These are phyloP conservation scores for Xylota segnis DNA, from an alignment of 2,888 invertebrate genomes.

Conservation along the genomic window DNA sequence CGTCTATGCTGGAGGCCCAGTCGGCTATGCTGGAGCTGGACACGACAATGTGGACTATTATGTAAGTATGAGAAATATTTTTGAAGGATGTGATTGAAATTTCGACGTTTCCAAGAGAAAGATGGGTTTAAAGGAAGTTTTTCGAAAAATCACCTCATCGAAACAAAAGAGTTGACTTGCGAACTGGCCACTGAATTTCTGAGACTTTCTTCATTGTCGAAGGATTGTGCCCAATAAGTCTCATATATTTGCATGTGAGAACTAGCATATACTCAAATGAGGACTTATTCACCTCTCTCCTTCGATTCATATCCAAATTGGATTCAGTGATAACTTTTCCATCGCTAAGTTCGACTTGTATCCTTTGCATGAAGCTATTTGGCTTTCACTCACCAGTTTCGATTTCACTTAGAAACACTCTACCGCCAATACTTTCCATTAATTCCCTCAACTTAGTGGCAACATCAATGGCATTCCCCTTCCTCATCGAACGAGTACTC, in stretches of 20 bases:
- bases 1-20: conserved; percentile 79
- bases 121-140: not conserved
- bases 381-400: too few relatives aligned
- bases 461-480: conserved; percentile 27
- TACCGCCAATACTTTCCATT: not conserved
- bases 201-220: not conserved
- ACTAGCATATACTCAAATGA: too few relatives aligned
- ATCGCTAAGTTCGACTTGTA: too few relatives aligned
- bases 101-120: not conserved
- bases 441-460: not conserved
- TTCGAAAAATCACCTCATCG: not conserved
- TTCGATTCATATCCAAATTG: too few relatives aligned
- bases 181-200: conserved; percentile 22
- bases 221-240: too few relatives aligned
- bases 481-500: conserved; percentile 46
- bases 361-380: too few relatives aligned
- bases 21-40: conserved; percentile 79
- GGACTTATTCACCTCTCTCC: too few relatives aligned
- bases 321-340: too few relatives aligned
- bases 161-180: conserved; percentile 56
- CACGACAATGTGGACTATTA: conserved; percentile 83
- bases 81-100: not conserved
- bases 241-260: too few relatives aligned
- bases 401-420: not conserved
- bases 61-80: conserved; percentile 80